phyloP scores from a whole-genome alignment of 2,888 invertebrate species.

The Andrena hattorfiana region DNA sequence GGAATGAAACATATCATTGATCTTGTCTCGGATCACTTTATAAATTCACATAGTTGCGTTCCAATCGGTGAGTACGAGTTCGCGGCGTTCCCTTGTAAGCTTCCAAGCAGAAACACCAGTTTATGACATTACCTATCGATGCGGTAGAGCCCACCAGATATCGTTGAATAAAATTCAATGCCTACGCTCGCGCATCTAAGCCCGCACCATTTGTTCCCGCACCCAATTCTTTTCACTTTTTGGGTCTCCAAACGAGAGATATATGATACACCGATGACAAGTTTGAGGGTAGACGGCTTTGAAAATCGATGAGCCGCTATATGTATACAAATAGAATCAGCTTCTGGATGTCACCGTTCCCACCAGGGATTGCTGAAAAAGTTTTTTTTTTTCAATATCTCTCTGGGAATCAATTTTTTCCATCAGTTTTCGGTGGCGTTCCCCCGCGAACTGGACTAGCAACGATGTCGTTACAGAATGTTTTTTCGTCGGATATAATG shows the following conservation, averaged over 20 bases:
- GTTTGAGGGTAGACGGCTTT: neutral
- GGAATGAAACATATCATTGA: too few relatives aligned
- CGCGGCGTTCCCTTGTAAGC: too few relatives aligned
- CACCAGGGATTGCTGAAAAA: neutral
- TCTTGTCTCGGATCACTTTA: too few relatives aligned
- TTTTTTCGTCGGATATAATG: neutral
- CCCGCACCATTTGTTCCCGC: neutral
- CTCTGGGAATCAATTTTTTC: neutral
- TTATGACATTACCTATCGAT: neutral
- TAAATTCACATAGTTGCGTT: too few relatives aligned
- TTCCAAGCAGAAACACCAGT: neutral
- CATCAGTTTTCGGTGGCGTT: neutral
- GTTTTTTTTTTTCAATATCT: constrained; percentile 19
- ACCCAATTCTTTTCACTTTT: constrained; percentile 4
- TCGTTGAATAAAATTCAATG: neutral
- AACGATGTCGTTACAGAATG: neutral
- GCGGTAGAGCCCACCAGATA: neutral
- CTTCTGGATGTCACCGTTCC: neutral
- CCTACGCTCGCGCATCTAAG: neutral
- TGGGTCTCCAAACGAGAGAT: neutral
- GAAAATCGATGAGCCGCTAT: constrained; percentile 39
- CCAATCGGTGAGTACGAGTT: too few relatives aligned
- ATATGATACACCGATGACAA: constrained; percentile 16
- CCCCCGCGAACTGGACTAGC: neutral
- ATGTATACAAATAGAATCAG: neutral